Evolutionary conservation across 2,113 vertebrate species (phyloP).

Genomic region (Dicrurus megarhynchus): DNA sequence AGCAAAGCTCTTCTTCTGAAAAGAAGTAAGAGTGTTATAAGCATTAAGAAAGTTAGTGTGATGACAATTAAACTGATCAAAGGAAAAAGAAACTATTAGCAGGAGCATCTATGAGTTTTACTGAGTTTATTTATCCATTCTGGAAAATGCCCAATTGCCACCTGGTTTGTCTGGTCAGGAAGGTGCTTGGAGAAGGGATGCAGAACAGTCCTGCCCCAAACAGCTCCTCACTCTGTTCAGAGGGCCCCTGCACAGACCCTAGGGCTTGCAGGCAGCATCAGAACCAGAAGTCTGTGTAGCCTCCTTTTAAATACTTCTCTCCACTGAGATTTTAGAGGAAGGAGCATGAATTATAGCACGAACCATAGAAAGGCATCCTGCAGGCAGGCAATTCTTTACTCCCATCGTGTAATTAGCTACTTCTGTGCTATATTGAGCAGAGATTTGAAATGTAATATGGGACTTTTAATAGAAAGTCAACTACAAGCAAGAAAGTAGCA

Average conservation of each 20-base stretch:
- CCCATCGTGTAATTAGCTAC: background rate
- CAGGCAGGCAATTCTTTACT: background rate
- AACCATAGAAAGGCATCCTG: background rate
- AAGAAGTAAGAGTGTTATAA: background rate
- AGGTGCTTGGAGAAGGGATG: background rate
- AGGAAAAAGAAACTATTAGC: background rate
- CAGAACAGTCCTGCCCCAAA: accelerated
- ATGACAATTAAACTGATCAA: background rate
- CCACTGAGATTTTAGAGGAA: background rate
- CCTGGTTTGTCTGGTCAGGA: background rate
- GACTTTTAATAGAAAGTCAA: slow-evolving; percentile 2
- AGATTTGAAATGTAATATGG: background rate
- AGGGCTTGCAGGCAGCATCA: background rate
- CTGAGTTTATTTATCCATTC: background rate
- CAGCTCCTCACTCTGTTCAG: accelerated
- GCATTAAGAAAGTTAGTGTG: background rate
- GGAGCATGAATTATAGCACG: background rate
- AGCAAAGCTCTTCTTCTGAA: background rate
- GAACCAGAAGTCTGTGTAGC: background rate
- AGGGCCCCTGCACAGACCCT: too few species aligned
- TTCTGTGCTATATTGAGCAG: background rate
- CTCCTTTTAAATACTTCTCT: background rate
- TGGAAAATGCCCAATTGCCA: background rate
- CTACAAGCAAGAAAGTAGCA: background rate
- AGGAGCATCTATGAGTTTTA: background rate